A percentile compares a stretch with the other conserved stretches of the same genome.
Conservation (phyloP, 2,888 invertebrate species). For the Tipula confusa region DNA sequence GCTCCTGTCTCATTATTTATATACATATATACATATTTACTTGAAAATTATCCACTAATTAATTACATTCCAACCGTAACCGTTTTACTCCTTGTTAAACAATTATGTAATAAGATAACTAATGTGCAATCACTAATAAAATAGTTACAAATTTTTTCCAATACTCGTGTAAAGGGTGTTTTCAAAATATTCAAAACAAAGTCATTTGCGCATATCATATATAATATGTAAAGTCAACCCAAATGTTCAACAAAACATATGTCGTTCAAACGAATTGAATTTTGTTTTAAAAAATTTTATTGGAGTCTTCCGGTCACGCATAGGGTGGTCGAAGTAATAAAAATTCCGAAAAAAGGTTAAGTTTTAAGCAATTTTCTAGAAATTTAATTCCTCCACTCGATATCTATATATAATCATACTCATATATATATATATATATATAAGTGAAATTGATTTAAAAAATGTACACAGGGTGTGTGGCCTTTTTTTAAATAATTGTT, state of each 20-base stretch:
- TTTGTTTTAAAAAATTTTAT: neutral
- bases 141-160: neutral
- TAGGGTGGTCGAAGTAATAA: slow-evolving; percentile 3
- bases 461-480: neutral
- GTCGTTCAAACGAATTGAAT: neutral
- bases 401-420: neutral
- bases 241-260: neutral
- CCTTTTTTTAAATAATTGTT: neutral
- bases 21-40: too few species aligned
- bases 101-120: neutral
- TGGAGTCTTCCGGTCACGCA: slow-evolving; percentile 25
- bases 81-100: neutral
- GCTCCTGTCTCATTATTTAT: neutral
- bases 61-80: neutral
- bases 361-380: neutral
- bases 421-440: too few species aligned
- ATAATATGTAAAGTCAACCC: neutral
- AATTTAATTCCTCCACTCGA: neutral
- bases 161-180: neutral
- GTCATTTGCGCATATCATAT: neutral
- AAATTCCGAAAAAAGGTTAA: neutral
- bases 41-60: neutral
- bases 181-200: neutral
- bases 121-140: neutral
- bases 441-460: neutral